phyloP scores from a whole-genome alignment of 30 jellyfish, hydroid and myxozoan species.

The Phacellophora camtschatica region DNA sequence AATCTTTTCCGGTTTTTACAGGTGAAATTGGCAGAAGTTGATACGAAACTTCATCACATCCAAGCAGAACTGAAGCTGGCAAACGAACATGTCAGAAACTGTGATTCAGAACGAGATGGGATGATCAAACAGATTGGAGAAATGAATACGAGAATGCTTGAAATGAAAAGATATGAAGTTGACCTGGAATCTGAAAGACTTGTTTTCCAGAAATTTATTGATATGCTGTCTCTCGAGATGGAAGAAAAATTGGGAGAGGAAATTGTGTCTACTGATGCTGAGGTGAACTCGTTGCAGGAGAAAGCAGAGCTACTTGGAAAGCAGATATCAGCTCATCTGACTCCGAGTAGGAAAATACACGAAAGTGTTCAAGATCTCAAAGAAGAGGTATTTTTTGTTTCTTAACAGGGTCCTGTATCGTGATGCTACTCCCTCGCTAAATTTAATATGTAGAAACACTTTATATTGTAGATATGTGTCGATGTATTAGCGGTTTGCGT shows the following conservation, averaged over 20 bases:
- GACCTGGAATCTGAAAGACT: slow-evolving; percentile 83
- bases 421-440: background rate
- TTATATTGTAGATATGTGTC: too few relatives aligned
- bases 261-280: slow-evolving; percentile 84
- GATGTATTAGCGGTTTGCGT: too few relatives aligned
- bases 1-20: too few relatives aligned
- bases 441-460: too few relatives aligned
- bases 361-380: slow-evolving; percentile 90
- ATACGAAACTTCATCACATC: slow-evolving; percentile 66
- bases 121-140: slow-evolving; percentile 68
- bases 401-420: background rate
- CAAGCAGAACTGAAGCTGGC: slow-evolving; percentile 68
- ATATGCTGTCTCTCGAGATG: slow-evolving; percentile 89
- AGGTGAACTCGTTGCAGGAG: slow-evolving; percentile 81
- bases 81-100: background rate
- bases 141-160: slow-evolving; percentile 62
- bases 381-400: slow-evolving; percentile 78
- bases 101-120: slow-evolving; percentile 47
- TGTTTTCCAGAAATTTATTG: slow-evolving; percentile 89
- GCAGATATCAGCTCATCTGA: slow-evolving; percentile 84
- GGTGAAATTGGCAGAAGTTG: slow-evolving; percentile 66
- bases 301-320: slow-evolving; percentile 90
- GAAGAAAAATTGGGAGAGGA: slow-evolving; percentile 97
- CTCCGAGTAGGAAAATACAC: slow-evolving; percentile 83
- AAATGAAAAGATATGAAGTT: slow-evolving; percentile 82